A percentile compares a stretch with the other conserved stretches of the same genome.
Evolutionary conservation across 2,888 invertebrate species (phyloP).

Genomic region (Drosophila lacicola): DNA sequence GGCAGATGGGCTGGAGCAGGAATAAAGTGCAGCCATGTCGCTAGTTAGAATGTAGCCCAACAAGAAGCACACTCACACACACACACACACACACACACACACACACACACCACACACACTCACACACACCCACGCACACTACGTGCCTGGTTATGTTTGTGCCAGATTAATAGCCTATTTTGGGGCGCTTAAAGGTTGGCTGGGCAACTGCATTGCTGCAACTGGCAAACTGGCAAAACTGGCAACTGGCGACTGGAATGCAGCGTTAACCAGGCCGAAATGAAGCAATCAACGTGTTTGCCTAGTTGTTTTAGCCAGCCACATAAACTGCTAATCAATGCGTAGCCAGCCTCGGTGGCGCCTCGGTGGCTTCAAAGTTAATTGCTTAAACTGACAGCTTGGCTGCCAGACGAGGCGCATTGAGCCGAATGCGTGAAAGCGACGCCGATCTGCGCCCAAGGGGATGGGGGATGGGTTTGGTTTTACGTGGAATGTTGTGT

Average conservation of each 20-base stretch:
- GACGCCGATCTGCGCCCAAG: conserved; percentile 10
- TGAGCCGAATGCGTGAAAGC: conserved; percentile 68
- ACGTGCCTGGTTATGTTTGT: conserved; percentile 8
- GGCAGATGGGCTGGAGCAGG: background rate
- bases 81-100: background rate
- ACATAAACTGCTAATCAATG: conserved; percentile 58
- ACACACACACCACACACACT: background rate
- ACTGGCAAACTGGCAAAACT: background rate
- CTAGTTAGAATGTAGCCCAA: background rate
- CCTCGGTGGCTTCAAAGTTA: conserved; percentile 45
- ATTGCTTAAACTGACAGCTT: conserved; percentile 62
- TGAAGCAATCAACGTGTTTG: conserved; percentile 41
- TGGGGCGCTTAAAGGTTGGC: background rate
- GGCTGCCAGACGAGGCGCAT: conserved; percentile 52
- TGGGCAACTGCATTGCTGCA: conserved; percentile 35
- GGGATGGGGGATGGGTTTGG: background rate
- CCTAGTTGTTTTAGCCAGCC: conserved; percentile 3
- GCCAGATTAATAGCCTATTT: conserved; percentile 17
- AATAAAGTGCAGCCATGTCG: conserved; percentile 15
- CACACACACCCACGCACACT: background rate
- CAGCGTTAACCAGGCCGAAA: conserved; percentile 21
- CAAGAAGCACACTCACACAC: background rate
- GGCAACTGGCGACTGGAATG: conserved; percentile 19
- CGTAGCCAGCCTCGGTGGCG: conserved; percentile 23
- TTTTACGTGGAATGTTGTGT: background rate